These are phyloP conservation scores for Caerostris darwini DNA, from an alignment of 1,140 invertebrate genomes.

Conservation along the genomic window DNA sequence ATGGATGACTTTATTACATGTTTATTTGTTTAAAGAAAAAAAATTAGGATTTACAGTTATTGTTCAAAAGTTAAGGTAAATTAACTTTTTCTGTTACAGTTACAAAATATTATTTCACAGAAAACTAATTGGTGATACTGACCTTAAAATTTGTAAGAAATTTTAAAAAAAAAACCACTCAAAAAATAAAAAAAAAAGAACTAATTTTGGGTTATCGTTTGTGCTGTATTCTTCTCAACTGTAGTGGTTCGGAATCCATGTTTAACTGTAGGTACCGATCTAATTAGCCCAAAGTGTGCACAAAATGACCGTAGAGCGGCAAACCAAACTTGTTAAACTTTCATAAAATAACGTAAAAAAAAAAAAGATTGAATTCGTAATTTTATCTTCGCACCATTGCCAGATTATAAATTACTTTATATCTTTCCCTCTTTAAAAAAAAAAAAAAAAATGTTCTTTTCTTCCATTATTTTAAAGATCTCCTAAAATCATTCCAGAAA, in stretches of 20 bases:
- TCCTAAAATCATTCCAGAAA: neutral
- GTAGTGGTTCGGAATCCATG: too few species aligned
- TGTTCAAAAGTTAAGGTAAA: too few species aligned
- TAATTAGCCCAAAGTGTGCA: too few species aligned
- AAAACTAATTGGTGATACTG: neutral
- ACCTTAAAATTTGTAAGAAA: neutral
- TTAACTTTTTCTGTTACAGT: too few species aligned
- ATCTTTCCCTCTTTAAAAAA: neutral
- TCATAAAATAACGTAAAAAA: neutral
- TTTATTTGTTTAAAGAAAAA: too few species aligned
- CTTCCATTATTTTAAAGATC: neutral
- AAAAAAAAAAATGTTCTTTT: neutral
- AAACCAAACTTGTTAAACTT: neutral
- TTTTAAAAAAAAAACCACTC: neutral
- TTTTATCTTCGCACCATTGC: neutral
- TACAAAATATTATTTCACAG: too few species aligned
- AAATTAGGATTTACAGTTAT: too few species aligned
- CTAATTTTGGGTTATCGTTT: constrained; percentile 7
- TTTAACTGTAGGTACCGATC: too few species aligned
- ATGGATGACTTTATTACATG: too few species aligned
- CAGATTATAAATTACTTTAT: neutral
- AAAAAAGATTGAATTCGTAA: neutral
- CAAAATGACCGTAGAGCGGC: too few species aligned
- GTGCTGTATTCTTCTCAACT: neutral
- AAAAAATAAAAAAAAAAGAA: neutral